Percentiles rank a stretch among this genome's conserved stretches.
Evolutionary conservation across 2,113 vertebrate genomes (phyloP).

Genomic region (Murina feae): DNA sequence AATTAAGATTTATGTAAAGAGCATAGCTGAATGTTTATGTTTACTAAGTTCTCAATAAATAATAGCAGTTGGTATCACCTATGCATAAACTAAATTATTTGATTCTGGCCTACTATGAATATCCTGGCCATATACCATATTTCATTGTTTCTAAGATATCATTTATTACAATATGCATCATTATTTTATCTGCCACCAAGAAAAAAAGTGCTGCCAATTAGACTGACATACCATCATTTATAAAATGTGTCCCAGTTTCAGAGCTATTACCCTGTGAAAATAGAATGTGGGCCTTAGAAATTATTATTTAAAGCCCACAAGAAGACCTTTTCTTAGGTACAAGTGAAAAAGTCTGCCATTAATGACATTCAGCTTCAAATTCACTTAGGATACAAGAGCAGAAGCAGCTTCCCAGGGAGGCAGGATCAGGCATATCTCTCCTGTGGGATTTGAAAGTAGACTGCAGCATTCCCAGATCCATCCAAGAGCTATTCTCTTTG

Average conservation of each 20-base stretch:
- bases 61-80: not conserved
- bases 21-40: not conserved
- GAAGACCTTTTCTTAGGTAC: not conserved
- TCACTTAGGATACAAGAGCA: not conserved
- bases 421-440: not conserved
- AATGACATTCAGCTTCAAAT: not conserved
- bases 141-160: not conserved
- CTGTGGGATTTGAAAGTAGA: not conserved
- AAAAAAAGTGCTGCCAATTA: slow-evolving; percentile 40
- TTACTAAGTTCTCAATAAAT: slow-evolving; percentile 42
- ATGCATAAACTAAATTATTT: slow-evolving; percentile 2
- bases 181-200: slow-evolving; percentile 40
- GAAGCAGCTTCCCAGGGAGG: not conserved
- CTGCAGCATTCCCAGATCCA: not conserved
- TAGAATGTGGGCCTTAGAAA: not conserved
- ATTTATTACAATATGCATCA: slow-evolving; percentile 22
- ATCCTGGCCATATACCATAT: not conserved
- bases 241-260: slow-evolving; percentile 28
- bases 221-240: slow-evolving; percentile 23
- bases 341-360: not conserved
- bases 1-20: slow-evolving; percentile 46
- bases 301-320: not conserved
- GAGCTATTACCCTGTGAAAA: not conserved
- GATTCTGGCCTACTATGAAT: slow-evolving; percentile 10
- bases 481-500: not conserved